These are phyloP conservation scores for Molossus alvarezi DNA, from an alignment of 2,797 vertebrate species.

Conservation along the genomic window DNA sequence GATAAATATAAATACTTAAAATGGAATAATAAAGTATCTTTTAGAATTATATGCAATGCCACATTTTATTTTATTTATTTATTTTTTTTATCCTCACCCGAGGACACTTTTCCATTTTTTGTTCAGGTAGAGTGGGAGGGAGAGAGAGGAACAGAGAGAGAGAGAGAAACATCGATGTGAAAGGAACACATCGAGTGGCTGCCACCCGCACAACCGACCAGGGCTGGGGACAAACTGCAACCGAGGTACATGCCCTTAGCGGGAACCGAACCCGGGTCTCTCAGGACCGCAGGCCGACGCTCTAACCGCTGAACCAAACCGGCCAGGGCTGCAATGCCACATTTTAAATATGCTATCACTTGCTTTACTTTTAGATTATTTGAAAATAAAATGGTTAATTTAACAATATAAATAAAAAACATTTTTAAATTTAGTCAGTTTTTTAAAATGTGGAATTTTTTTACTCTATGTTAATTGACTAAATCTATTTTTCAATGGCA, in stretches of 20 bases:
- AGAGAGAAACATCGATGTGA: too few relatives aligned
- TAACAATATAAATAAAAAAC: background rate
- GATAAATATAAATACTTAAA: slow-evolving; percentile 20
- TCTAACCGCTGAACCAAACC: too few relatives aligned
- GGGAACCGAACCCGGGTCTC: too few relatives aligned
- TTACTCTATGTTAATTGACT: background rate
- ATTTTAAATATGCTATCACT: background rate
- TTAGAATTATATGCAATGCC: background rate
- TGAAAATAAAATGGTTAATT: slow-evolving; percentile 38
- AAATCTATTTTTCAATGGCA: background rate
- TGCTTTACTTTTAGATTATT: background rate
- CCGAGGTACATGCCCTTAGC: too few relatives aligned
- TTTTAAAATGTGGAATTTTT: background rate
- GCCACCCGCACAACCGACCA: too few relatives aligned
- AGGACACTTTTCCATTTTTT: too few relatives aligned
- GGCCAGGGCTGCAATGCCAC: background rate
- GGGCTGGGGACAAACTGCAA: too few relatives aligned
- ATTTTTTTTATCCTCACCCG: too few relatives aligned
- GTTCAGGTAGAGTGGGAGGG: too few relatives aligned
- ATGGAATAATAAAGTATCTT: background rate
- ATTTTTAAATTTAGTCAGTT: background rate
- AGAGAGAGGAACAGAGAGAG: too few relatives aligned
- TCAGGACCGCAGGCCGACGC: too few relatives aligned
- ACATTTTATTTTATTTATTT: background rate
- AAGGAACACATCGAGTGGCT: too few relatives aligned